These are phyloP conservation scores for Lamprotornis superbus DNA, from an alignment of 2,113 vertebrate genomes.

Conservation along the genomic window DNA sequence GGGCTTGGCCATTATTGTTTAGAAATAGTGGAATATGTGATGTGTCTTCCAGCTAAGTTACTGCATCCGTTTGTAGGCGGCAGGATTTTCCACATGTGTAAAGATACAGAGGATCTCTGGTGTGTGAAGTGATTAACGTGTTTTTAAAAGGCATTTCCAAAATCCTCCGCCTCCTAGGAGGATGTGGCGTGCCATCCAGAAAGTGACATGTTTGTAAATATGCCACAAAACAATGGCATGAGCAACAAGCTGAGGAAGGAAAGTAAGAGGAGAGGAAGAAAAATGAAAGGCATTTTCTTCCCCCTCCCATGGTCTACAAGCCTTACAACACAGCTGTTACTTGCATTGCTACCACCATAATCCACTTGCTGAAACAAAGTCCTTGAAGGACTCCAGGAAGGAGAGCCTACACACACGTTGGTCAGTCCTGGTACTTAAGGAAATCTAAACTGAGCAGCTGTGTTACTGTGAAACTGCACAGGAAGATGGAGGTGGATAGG, in stretches of 20 bases:
- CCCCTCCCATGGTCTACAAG: neutral
- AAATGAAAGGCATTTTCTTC: neutral
- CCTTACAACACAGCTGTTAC: neutral
- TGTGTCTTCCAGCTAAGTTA: neutral
- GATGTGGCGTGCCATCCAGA: neutral
- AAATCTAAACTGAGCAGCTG: neutral
- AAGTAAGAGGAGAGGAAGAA: neutral
- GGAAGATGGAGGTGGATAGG: neutral
- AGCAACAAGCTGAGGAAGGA: neutral
- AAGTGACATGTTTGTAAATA: neutral
- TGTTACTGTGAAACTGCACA: neutral
- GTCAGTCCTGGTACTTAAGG: neutral
- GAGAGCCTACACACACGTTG: neutral
- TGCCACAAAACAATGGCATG: rapidly evolving
- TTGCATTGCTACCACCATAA: neutral
- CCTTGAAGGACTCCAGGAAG: neutral
- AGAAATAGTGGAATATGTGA: constrained; percentile 45
- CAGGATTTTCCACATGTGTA: constrained; percentile 14
- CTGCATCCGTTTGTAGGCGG: constrained; percentile 19
- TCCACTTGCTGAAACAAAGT: neutral
- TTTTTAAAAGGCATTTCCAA: neutral
- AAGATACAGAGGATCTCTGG: neutral
- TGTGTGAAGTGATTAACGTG: neutral
- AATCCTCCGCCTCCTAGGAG: neutral
- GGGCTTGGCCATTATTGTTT: constrained; percentile 39